These are phyloP conservation scores for Eustalomyia histrio DNA, from an alignment of 2,888 invertebrate genomes.

Conservation along the genomic window DNA sequence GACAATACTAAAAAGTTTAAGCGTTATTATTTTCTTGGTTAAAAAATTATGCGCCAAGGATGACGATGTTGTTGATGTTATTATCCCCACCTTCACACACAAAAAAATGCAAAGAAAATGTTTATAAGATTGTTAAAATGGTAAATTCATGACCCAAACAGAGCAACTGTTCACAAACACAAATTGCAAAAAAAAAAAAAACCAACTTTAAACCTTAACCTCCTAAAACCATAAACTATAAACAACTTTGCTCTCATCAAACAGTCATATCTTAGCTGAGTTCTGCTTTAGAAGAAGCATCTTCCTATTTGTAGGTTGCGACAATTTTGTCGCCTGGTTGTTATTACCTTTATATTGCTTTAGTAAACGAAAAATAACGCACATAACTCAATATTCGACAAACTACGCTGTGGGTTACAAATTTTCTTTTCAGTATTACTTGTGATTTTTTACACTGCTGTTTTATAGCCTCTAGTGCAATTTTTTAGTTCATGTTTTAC, in stretches of 20 bases:
- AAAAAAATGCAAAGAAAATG: slow-evolving; percentile 44
- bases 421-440: neutral
- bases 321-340: slow-evolving; percentile 70
- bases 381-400: slow-evolving; percentile 78
- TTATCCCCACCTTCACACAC: too few relatives aligned
- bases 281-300: neutral
- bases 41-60: slow-evolving; percentile 68
- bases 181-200: slow-evolving; percentile 23
- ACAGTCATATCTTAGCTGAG: slow-evolving; percentile 3
- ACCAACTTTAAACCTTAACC: slow-evolving; percentile 66
- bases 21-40: slow-evolving; percentile 79
- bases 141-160: slow-evolving; percentile 78
- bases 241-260: slow-evolving; percentile 46
- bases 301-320: slow-evolving; percentile 68
- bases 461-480: slow-evolving; percentile 50
- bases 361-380: slow-evolving; percentile 74
- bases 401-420: slow-evolving; percentile 57
- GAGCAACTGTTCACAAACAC: slow-evolving; percentile 68
- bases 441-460: slow-evolving; percentile 18
- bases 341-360: slow-evolving; percentile 77
- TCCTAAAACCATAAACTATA: slow-evolving; percentile 67
- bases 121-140: slow-evolving; percentile 79
- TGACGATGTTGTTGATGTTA: slow-evolving; percentile 48
- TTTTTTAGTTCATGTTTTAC: slow-evolving; percentile 27
- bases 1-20: slow-evolving; percentile 80